Conservation (phyloP, 2,113 vertebrate genomes). For the Ciconia boyciana region DNA sequence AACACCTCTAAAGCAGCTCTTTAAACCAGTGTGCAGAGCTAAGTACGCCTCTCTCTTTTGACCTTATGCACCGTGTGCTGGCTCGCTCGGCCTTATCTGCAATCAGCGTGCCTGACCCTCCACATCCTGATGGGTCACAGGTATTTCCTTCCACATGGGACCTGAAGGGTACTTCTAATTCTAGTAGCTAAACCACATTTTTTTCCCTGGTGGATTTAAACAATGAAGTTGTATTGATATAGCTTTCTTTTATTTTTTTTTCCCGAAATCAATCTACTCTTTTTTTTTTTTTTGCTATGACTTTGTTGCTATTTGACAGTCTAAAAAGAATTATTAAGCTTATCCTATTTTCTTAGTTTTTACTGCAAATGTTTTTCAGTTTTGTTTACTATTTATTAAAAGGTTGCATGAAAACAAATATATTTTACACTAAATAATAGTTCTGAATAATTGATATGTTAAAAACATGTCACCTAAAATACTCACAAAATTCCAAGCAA, state of each 20-base stretch:
- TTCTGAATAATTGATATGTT: conserved; percentile 3
- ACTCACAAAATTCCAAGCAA: not conserved
- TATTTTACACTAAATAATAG: not conserved
- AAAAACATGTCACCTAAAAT: not conserved
- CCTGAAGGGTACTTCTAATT: not conserved
- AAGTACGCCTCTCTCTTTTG: not conserved
- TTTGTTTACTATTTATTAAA: not conserved
- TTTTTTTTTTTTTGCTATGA: not conserved
- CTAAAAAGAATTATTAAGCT: conserved; percentile 17
- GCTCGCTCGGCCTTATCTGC: not conserved
- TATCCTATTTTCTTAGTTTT: not conserved
- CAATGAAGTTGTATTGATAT: not conserved
- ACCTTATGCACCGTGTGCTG: not conserved
- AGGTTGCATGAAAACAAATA: not conserved
- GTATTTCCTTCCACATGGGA: not conserved
- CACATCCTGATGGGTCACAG: not conserved
- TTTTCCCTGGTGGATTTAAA: not conserved
- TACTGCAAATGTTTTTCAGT: not conserved
- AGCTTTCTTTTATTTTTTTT: not conserved
- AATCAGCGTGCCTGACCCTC: not conserved
- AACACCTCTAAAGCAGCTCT: not conserved
- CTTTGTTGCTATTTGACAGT: not conserved
- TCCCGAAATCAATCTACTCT: not conserved
- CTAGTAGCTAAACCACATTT: not conserved
- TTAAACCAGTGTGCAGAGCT: not conserved